Percentiles rank a stretch among this genome's conserved stretches.
Evolutionary conservation across 1,140 invertebrate genomes (phyloP).

Genomic region (Lucilia sericata): DNA sequence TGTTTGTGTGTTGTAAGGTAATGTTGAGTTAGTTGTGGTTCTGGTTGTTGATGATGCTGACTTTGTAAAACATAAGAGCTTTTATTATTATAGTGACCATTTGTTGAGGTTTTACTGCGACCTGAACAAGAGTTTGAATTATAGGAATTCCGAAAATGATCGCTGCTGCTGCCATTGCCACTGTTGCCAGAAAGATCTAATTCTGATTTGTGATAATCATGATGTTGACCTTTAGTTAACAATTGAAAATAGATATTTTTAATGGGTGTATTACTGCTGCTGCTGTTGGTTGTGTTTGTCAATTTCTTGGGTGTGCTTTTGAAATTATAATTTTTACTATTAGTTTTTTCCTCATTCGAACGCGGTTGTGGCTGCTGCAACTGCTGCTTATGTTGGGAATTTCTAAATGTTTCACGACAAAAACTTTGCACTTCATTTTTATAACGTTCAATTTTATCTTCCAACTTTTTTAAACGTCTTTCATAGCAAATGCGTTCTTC

Average conservation of each 20-base stretch:
- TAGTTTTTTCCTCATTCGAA: not conserved
- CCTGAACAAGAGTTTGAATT: constrained; percentile 3
- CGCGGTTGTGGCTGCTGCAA: not conserved
- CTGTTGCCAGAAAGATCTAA: not conserved
- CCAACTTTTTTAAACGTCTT: constrained; percentile 47
- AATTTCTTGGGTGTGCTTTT: constrained; percentile 20
- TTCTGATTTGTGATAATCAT: constrained; percentile 2
- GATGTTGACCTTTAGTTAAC: constrained; percentile 21
- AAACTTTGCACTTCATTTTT: constrained; percentile 50
- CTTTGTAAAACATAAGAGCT: not conserved
- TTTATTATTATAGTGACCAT: not conserved
- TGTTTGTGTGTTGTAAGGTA: not conserved
- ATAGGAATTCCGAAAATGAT: not conserved
- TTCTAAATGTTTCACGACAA: constrained; percentile 45
- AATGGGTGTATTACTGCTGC: constrained; percentile 31
- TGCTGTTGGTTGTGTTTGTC: not conserved
- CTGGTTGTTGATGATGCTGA: not conserved
- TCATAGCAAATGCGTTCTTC: constrained; percentile 48
- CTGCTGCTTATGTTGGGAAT: constrained; percentile 5
- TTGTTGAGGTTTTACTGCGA: not conserved
- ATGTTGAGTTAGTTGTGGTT: too few species aligned
- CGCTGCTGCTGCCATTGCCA: not conserved
- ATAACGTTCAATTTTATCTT: constrained; percentile 49
- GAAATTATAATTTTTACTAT: constrained; percentile 25
- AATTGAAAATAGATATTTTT: constrained; percentile 30